Evolutionary conservation across 2,888 invertebrate species (phyloP), one percentile per base, ranked within the genome.

Genomic region (Baccha elongata): DNA sequence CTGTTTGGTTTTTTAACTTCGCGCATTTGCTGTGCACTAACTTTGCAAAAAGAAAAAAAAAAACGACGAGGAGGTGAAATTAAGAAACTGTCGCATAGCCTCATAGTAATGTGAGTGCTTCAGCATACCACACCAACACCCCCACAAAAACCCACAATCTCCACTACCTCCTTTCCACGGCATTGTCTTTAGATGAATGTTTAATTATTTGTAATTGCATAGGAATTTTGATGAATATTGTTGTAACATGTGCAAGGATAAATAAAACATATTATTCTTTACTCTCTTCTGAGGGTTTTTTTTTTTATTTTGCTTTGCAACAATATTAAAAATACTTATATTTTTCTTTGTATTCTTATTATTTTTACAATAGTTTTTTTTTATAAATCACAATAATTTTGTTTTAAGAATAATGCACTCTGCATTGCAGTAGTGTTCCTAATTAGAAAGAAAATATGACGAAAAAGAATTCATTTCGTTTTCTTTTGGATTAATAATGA

Each of bases 181-280:
- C 72, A 83, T 83, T 83, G 83, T 83, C 64, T 68, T 78, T 29
- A 83, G 78, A 83, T 83, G 83, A 83, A 83, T 68, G 83, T 83
- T 83, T 83, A 83, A 83, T 83, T 83, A 83, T 83, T 83, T 83
- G 83, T 78, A 83, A 83, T 83, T 83, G 83, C 83, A 83, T 83
- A 78, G 83, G 78, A 83, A 83, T 83, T 83, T 78, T 78, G 72
- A 78, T 78, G 83, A 83, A 83, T n/a, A n/a, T 83, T 78, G 78
- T 83, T 78, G 72, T 73, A 78, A 76, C 83, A 83, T 83, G 78
- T 78, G 64, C 78, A 83, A 72, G 81, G 67, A 81, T 81, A 76
- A 69, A 71, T 60, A 71, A 76, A 81, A 71, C 76, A 81, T 60
- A 75, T 65, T 75, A 67, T 71, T 69, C 58, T 42, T 53, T 37